Evolutionary conservation across 1,140 invertebrate species (phyloP), one percentile per base, ranked within the genome.

Genomic region (Tachypleus tridentatus): DNA sequence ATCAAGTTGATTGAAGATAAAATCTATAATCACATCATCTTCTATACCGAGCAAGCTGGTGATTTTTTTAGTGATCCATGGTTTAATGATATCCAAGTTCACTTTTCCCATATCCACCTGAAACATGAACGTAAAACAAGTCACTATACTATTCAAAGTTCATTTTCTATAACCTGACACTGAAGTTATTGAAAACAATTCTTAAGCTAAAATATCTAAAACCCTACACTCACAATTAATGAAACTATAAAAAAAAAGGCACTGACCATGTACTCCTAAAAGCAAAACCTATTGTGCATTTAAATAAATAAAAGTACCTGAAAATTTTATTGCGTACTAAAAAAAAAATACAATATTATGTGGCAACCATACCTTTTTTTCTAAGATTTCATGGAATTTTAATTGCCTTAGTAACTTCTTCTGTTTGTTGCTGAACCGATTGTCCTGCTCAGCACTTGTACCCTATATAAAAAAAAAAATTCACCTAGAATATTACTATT

Each of bases 31-130:
- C 10, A 99, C 96, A 77, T 97, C 94, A 79, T 99, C 97, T 79
- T 99, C 97, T 76, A 97, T 93, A 85, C 90, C 77, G 49, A 99
- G 81, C 54, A 98, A 86, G 75, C 97, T 90, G 0, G 92, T 97
- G 51, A 99, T 88, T 77, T 93, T 91, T 73, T 93, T 87, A 49
- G 93, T 90, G 72, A 99, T 99, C 97, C 97, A 99, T 68, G 97
- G 97, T 76, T 98, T 97, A 67, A 99, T 84, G 7, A 94, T 91
- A 74, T 99, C 94, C 69, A 99, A 78, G 77, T 99, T 98, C 50
- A 99, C 91, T 81, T 98, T 98, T 54, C 86, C 87, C 91, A 98
- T 97, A 77, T 99, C 96, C 75, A 99, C 91, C 93, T 97, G 72
- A 56, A 79, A 79, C 73, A 70, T 29, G 29, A 29, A 29, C 29